phyloP scores from a whole-genome alignment of 2,797 vertebrate species.

The Esox lucius region DNA sequence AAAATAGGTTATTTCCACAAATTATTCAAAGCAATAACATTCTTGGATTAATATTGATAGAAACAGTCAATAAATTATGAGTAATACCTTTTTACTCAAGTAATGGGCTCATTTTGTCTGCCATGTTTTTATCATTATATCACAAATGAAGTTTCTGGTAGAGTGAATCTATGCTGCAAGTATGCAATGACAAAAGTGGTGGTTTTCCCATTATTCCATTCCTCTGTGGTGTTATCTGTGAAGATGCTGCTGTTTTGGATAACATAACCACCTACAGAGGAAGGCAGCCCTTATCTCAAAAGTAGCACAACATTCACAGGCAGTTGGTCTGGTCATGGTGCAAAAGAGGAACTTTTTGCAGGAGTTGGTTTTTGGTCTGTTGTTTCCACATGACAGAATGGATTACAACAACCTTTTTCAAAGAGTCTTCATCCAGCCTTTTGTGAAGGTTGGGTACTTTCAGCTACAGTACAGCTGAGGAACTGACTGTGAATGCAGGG shows the following conservation, averaged over 20 bases:
- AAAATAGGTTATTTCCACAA: slow-evolving; percentile 35
- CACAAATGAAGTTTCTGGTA: slow-evolving; percentile 49
- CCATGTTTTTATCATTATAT: slow-evolving; percentile 55
- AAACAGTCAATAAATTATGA: slow-evolving; percentile 73
- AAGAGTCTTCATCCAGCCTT: slow-evolving; percentile 42
- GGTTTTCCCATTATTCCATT: slow-evolving; percentile 61
- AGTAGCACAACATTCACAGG: slow-evolving; percentile 71
- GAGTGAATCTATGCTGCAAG: slow-evolving; percentile 38
- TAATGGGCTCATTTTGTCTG: slow-evolving; percentile 52
- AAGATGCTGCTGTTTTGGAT: slow-evolving; percentile 62
- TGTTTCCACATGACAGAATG: slow-evolving; percentile 52
- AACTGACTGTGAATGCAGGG: background rate
- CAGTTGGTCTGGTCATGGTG: slow-evolving; percentile 69
- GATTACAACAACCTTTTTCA: slow-evolving; percentile 53
- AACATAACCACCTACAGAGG: slow-evolving; percentile 79
- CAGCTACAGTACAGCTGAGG: slow-evolving; percentile 4
- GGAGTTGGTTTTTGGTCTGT: slow-evolving; percentile 51
- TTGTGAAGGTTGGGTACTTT: background rate
- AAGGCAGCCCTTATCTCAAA: slow-evolving; percentile 75
- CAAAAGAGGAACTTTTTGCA: slow-evolving; percentile 62
- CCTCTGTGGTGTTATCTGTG: slow-evolving; percentile 66
- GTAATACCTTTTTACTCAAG: slow-evolving; percentile 53
- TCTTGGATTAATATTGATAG: slow-evolving; percentile 74
- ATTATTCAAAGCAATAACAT: slow-evolving; percentile 56
- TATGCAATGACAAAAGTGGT: slow-evolving; percentile 28